These are phyloP conservation scores for Patella depressa DNA, from an alignment of 2,888 invertebrate species.

Conservation along the genomic window DNA sequence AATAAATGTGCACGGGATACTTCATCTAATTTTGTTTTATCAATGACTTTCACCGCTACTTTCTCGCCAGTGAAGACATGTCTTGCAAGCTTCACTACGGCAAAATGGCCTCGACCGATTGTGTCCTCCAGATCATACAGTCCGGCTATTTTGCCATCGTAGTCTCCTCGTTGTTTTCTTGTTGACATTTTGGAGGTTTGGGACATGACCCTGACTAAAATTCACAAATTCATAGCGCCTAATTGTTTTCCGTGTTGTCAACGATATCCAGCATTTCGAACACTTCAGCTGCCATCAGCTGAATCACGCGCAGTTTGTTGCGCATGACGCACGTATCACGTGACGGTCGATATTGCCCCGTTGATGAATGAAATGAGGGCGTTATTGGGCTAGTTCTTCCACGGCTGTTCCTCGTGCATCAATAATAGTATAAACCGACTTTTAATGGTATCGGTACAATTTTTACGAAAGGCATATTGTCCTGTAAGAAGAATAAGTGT, in stretches of 20 bases:
- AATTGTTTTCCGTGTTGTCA: constrained; percentile 12
- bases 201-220: constrained; percentile 5
- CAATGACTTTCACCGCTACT: constrained; percentile 97
- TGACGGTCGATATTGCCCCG: constrained; percentile 35
- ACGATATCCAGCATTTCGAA: constrained; percentile 8
- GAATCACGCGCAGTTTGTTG: constrained; percentile 51
- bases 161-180: constrained; percentile 55
- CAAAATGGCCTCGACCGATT: constrained; percentile 97
- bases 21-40: constrained; percentile 97
- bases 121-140: constrained; percentile 98
- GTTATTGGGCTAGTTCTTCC: too few species aligned
- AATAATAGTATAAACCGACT: too few species aligned
- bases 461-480: too few species aligned
- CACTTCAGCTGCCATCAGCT: constrained; percentile 35
- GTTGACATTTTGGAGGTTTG: constrained; percentile 46
- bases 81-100: constrained; percentile 95
- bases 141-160: constrained; percentile 75
- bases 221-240: constrained; percentile 9
- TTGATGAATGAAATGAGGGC: background rate
- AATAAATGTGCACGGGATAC: constrained; percentile 92
- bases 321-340: constrained; percentile 59
- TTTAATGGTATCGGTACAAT: too few species aligned
- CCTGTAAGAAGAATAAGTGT: too few species aligned
- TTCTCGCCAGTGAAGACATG: constrained; percentile 99
- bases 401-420: too few species aligned